Evolutionary conservation across 2,113 vertebrate genomes (phyloP), one percentile per base, ranked within the genome.

Genomic region (Cheirogaleus medius): DNA sequence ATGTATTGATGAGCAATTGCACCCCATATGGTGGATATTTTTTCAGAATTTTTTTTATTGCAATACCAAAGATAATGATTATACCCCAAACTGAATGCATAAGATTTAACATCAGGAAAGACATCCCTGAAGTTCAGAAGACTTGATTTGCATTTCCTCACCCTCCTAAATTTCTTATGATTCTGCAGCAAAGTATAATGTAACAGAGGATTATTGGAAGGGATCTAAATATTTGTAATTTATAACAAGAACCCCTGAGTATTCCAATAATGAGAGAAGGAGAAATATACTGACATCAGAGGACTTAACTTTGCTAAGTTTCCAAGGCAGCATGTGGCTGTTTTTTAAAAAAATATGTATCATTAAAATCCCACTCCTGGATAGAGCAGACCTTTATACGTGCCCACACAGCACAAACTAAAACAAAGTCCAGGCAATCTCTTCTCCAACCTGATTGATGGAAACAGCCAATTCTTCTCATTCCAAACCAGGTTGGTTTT

Each of bases 361-460:
- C 85, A 90, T 95, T 98, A 90, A 97, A 87, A 71, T 56, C 47
- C 66, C 47, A 11, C 34, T 66, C 58, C 39, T 27, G 11, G 63
- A 74, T 34, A 44, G n/a, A 74, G 56, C 66, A 81, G 39, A 27
- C 52, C 77, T 66, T 66, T 27, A 39, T 39, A 23, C 27, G 66
- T 77, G 73, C 71, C 54, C 54, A 52, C 87, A 60, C 44, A 64
- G 58, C 49, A 63, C 49, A 91, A 64, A 66, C 11, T 34, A 8
- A 80, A 80, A 39, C 60, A 32, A 18, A 71, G 47, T 52, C 49
- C 49, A 60, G 39, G 29, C 49, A 66, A 17, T 64, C 25, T 1
- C 32, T 8, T 54, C 27, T 54, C 39, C 63, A 56, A 68, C 21
- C 54, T 37, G 69, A 54, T 34, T 58, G 47, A 68, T 66, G 37